These are phyloP conservation scores for Alviniconcha marisindica DNA, from an alignment of 1,140 invertebrate genomes.

Conservation along the genomic window DNA sequence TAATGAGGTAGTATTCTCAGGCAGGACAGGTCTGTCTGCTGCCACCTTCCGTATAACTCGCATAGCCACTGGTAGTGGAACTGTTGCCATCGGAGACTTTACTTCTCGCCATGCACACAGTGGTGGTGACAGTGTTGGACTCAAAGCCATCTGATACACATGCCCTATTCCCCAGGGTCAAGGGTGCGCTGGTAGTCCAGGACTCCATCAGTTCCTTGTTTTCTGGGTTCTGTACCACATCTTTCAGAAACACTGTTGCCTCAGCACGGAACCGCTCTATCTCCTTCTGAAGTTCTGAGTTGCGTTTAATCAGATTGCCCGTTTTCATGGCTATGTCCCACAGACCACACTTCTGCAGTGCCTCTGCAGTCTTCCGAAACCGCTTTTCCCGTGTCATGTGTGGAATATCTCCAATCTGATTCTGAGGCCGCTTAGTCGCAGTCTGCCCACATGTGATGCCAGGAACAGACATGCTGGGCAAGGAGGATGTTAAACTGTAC, in stretches of 20 bases:
- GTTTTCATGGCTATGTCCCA: conserved; percentile 53
- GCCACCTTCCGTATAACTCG: conserved; percentile 26
- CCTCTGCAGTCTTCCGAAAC: conserved; percentile 44
- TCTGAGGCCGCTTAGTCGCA: not conserved
- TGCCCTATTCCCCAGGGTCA: not conserved
- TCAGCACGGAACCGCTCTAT: conserved; percentile 40
- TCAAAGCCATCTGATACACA: not conserved
- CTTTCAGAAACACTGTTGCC: conserved; percentile 42
- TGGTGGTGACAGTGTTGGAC: conserved; percentile 1
- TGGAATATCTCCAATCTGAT: not conserved
- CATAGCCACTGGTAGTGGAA: conserved; percentile 36
- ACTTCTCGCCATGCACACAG: not conserved
- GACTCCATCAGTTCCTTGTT: conserved; percentile 40
- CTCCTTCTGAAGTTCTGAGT: conserved; percentile 47
- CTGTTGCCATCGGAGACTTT: conserved; percentile 15
- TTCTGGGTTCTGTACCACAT: conserved; percentile 48
- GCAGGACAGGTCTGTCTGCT: conserved; percentile 15
- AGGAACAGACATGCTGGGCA: not conserved
- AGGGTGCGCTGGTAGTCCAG: not conserved
- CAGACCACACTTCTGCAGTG: conserved; percentile 48
- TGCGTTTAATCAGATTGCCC: conserved; percentile 44
- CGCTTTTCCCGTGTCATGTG: conserved; percentile 31
- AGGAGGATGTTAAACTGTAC: not conserved
- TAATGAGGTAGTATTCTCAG: too few species aligned
- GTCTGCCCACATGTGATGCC: too few species aligned